Evolutionary conservation across 2,888 invertebrate species (phyloP).

Genomic region (Synanthedon andrenaeformis): DNA sequence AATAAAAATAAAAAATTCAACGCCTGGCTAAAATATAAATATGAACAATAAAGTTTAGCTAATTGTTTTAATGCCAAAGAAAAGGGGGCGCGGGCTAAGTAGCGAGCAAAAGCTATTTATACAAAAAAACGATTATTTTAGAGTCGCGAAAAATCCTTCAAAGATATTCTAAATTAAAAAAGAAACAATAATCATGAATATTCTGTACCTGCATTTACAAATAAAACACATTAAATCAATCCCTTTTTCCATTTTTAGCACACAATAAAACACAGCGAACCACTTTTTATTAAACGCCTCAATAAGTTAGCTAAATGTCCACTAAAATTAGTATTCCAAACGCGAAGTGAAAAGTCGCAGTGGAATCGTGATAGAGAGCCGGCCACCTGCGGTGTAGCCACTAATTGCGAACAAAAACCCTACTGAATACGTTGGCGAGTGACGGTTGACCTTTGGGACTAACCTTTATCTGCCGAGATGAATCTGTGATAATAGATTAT

Average conservation of each 20-base stretch:
- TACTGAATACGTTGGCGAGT: conserved; percentile 3
- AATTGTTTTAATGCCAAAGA: too few relatives aligned
- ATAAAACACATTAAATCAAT: not conserved
- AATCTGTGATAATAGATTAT: not conserved
- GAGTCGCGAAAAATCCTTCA: too few relatives aligned
- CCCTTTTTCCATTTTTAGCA: not conserved
- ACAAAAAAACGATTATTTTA: too few relatives aligned
- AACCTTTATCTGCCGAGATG: conserved; percentile 4
- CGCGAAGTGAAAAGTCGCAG: not conserved
- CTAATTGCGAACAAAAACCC: conserved; percentile 3
- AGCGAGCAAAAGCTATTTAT: too few relatives aligned
- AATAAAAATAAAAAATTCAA: too few relatives aligned
- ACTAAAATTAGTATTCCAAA: not conserved
- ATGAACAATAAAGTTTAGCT: too few relatives aligned
- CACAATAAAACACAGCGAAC: too few relatives aligned
- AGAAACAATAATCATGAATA: too few relatives aligned
- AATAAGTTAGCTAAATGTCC: not conserved
- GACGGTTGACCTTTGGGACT: conserved; percentile 7
- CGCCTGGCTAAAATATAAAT: too few relatives aligned
- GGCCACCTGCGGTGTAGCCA: conserved; percentile 2
- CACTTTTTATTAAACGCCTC: not conserved
- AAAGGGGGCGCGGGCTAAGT: too few relatives aligned
- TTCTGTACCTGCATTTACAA: not conserved
- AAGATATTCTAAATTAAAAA: too few relatives aligned
- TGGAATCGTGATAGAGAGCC: not conserved